Evolutionary conservation across 2,888 invertebrate species (phyloP).

Genomic region (Ophonus ardosiacus): DNA sequence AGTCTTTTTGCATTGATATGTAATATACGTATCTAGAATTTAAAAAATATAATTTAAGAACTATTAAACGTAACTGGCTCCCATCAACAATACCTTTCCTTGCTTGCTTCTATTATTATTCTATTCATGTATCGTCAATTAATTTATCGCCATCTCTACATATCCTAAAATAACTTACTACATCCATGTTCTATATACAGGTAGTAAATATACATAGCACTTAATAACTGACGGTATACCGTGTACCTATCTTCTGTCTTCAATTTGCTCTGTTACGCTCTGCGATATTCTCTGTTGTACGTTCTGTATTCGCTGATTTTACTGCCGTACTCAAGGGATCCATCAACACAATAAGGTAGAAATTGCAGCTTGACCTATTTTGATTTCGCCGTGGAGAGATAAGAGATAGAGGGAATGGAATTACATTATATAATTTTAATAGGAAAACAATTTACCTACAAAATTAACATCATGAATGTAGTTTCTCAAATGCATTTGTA

Average conservation of each 20-base stretch:
- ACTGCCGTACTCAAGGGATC: slow-evolving; percentile 11
- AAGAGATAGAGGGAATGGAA: not conserved
- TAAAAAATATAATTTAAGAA: too few relatives aligned
- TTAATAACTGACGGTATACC: not conserved
- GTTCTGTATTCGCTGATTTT: slow-evolving; percentile 13
- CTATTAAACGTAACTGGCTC: too few relatives aligned
- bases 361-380: slow-evolving; percentile 36
- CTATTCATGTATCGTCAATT: too few relatives aligned
- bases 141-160: too few relatives aligned
- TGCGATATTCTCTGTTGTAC: not conserved
- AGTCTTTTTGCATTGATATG: too few relatives aligned
- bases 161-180: not conserved
- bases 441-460: not conserved
- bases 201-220: not conserved
- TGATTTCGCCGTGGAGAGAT: not conserved
- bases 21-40: too few relatives aligned
- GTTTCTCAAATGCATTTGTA: not conserved
- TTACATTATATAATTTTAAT: not conserved
- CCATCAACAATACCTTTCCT: too few relatives aligned
- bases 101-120: too few relatives aligned
- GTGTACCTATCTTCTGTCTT: not conserved
- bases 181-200: not conserved
- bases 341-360: slow-evolving; percentile 19
- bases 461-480: not conserved
- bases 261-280: not conserved